Evolutionary conservation across 2,113 vertebrate genomes (phyloP).

Genomic region (Pseudorasbora parva): DNA sequence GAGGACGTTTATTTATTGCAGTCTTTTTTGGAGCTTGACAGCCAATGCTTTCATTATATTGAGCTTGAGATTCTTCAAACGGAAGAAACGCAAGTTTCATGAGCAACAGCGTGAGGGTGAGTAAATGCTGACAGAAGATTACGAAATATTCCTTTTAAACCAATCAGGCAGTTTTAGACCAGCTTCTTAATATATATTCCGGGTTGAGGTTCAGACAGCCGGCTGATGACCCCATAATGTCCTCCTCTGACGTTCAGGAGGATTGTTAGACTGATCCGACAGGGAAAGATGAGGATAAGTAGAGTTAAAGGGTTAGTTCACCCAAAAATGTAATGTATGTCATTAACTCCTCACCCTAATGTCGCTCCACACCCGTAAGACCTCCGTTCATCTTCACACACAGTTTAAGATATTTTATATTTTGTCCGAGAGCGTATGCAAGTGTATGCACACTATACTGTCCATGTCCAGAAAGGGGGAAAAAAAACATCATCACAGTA

Average conservation of each 20-base stretch:
- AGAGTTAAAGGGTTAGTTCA: too few species aligned
- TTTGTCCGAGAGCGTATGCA: too few species aligned
- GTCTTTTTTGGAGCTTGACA: slow-evolving; percentile 13
- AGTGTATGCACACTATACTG: too few species aligned
- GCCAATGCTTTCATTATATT: background rate
- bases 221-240: slow-evolving; percentile 56
- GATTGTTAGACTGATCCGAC: slow-evolving; percentile 10
- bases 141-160: background rate
- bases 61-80: too few species aligned
- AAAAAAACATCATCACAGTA: too few species aligned
- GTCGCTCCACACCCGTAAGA: too few species aligned
- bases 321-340: too few species aligned
- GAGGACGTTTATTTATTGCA: too few species aligned
- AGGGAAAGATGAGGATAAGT: slow-evolving; percentile 27
- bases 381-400: too few species aligned
- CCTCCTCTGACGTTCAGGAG: slow-evolving; percentile 13
- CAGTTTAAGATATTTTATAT: too few species aligned
- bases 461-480: too few species aligned
- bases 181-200: background rate
- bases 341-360: too few species aligned
- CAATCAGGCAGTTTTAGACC: background rate
- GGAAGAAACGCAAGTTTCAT: background rate
- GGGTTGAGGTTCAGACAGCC: slow-evolving; percentile 17
- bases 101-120: background rate
- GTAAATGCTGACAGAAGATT: background rate